These are phyloP conservation scores for Anagyrus pseudococci DNA, from an alignment of 2,888 invertebrate genomes.

Conservation along the genomic window DNA sequence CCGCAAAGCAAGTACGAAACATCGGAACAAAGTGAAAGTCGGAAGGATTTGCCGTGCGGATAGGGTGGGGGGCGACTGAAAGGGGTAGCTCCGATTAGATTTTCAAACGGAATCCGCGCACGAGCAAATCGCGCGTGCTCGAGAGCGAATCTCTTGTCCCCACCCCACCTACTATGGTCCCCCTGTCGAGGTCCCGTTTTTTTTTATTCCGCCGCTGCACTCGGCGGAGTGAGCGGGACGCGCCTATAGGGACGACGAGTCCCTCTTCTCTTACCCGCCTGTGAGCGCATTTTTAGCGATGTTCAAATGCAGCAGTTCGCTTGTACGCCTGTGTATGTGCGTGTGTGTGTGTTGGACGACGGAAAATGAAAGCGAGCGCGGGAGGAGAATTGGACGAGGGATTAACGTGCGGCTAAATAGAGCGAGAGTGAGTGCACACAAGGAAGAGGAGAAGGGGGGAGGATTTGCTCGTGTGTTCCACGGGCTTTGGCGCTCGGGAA, in stretches of 20 bases:
- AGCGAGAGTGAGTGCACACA: constrained; percentile 22
- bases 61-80: constrained; percentile 6
- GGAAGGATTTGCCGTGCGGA: constrained; percentile 28
- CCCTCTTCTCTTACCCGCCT: constrained; percentile 36
- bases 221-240: constrained; percentile 21
- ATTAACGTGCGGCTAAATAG: constrained; percentile 38
- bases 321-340: constrained; percentile 36
- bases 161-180: neutral
- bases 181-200: constrained; percentile 9
- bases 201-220: constrained; percentile 9
- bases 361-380: constrained; percentile 29
- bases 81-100: constrained; percentile 29
- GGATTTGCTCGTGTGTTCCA: too few relatives aligned
- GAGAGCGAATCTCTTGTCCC: constrained; percentile 23
- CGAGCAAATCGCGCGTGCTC: constrained; percentile 37
- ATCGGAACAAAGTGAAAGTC: constrained; percentile 36
- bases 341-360: constrained; percentile 24
- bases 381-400: constrained; percentile 22
- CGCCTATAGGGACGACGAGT: constrained; percentile 34
- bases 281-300: constrained; percentile 54
- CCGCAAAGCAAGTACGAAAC: constrained; percentile 21
- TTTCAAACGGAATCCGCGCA: constrained; percentile 35
- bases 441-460: too few relatives aligned
- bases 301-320: constrained; percentile 59
- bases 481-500: too few relatives aligned